A percentile compares a stretch with the other conserved stretches of the same genome.
phyloP scores from a whole-genome alignment of 2,113 vertebrate genomes.

The Silurus glanis region DNA sequence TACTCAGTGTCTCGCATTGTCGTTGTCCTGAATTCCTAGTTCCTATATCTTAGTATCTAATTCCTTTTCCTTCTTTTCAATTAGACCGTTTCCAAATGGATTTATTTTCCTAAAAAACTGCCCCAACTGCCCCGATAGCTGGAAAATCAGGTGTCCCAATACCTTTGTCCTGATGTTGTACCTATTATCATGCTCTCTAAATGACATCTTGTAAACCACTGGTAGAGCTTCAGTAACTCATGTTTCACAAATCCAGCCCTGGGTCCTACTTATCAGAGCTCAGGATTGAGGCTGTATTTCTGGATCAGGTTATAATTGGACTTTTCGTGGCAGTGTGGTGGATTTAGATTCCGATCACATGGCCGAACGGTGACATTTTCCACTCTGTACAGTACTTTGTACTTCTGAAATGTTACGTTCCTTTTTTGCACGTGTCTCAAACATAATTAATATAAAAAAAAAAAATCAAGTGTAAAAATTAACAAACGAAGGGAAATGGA shows the following conservation, averaged over 20 bases:
- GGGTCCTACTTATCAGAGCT: not conserved
- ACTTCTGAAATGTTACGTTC: not conserved
- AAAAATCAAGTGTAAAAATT: not conserved
- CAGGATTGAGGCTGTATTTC: not conserved
- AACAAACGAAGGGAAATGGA: not conserved
- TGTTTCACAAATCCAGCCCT: not conserved
- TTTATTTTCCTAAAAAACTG: too few relatives aligned
- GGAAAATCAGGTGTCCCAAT: too few relatives aligned
- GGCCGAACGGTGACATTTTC: not conserved
- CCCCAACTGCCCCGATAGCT: too few relatives aligned
- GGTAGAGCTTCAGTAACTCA: not conserved
- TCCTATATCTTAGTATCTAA: too few relatives aligned
- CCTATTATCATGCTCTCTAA: not conserved
- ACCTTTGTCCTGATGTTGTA: too few relatives aligned
- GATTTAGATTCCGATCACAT: not conserved
- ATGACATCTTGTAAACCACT: not conserved
- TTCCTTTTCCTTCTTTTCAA: too few relatives aligned
- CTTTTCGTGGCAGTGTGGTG: not conserved
- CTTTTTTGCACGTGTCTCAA: not conserved
- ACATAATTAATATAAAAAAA: not conserved
- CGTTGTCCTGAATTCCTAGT: not conserved
- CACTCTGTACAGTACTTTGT: not conserved
- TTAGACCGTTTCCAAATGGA: too few relatives aligned
- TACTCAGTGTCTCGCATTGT: not conserved
- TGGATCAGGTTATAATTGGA: not conserved